phyloP scores from a whole-genome alignment of 92 coral and sea anemone species.

The Zoanthus gigantus region DNA sequence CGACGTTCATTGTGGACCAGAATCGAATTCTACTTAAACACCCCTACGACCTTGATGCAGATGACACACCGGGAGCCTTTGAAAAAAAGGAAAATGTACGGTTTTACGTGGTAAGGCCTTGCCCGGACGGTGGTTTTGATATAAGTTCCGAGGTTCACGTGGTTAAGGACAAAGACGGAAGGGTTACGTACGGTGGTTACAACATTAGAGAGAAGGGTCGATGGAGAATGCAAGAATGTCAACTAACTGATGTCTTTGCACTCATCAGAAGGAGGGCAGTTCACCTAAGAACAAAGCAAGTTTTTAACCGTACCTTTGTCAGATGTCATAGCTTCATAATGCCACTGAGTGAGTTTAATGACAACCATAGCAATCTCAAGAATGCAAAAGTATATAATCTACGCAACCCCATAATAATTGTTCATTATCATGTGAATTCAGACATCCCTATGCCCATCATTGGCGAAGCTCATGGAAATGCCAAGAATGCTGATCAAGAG shows the following conservation, averaged over 20 bases:
- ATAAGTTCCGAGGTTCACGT: constrained; percentile 49
- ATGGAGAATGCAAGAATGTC: constrained; percentile 48
- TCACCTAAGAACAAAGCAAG: constrained; percentile 22
- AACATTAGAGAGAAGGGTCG: constrained; percentile 5
- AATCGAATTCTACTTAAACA: constrained; percentile 48
- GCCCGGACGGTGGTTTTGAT: constrained; percentile 32
- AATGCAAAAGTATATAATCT: constrained; percentile 27
- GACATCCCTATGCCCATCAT: constrained; percentile 37
- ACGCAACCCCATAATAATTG: constrained; percentile 17
- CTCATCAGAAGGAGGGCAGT: constrained; percentile 43
- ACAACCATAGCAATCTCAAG: constrained; percentile 51
- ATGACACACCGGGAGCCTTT: constrained; percentile 61
- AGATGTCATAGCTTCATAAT: constrained; percentile 21
- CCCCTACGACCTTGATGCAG: constrained; percentile 59
- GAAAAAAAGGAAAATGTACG: constrained; percentile 48
- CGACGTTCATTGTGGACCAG: constrained; percentile 59
- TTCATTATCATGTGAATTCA: constrained; percentile 60
- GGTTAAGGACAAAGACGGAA: constrained; percentile 41
- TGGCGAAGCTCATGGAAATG: constrained; percentile 23
- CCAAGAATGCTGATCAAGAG: constrained; percentile 26
- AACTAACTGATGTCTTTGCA: constrained; percentile 28
- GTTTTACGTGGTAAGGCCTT: background rate
- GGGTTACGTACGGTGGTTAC: constrained; percentile 45
- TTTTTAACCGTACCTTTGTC: constrained; percentile 29
- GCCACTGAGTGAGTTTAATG: constrained; percentile 62